Conservation (phyloP, 2,113 vertebrate species). For the Trachemys scripta region DNA sequence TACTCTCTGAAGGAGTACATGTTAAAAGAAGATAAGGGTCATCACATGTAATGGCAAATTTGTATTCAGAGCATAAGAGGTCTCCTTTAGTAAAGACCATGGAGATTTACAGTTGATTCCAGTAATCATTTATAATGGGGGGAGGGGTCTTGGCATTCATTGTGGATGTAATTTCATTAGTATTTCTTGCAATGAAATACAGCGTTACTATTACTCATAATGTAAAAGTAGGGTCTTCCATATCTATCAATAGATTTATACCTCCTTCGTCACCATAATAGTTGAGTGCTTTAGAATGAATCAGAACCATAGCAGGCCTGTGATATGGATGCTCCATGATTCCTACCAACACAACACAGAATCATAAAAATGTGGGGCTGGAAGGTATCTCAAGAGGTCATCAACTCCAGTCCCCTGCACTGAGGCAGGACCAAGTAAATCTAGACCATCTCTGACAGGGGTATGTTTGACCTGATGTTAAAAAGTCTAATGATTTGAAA, state of each 20-base stretch:
- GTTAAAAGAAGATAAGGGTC: neutral
- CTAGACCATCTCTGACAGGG: neutral
- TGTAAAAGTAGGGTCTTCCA: neutral
- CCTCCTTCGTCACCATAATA: neutral
- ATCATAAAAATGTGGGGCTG: neutral
- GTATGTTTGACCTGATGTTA: neutral
- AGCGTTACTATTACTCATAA: neutral
- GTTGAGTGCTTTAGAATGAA: neutral
- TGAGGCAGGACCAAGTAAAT: too few relatives aligned
- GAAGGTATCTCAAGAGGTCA: neutral
- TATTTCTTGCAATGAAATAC: neutral
- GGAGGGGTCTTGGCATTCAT: neutral
- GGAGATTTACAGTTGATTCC: neutral
- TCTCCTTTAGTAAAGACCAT: neutral
- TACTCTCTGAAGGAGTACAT: neutral
- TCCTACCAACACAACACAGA: neutral
- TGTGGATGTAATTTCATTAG: conserved; percentile 42
- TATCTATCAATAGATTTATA: neutral
- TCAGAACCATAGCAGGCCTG: neutral
- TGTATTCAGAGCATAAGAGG: neutral
- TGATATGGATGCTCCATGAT: too few relatives aligned
- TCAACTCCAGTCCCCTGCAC: too few relatives aligned
- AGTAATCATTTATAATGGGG: conserved; percentile 17
- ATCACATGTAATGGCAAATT: fast-evolving
- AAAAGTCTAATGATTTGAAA: neutral